Percentiles rank a stretch among this genome's conserved stretches.
Evolutionary conservation across 2,888 invertebrate genomes (phyloP).

Genomic region (Lobophora halterata): DNA sequence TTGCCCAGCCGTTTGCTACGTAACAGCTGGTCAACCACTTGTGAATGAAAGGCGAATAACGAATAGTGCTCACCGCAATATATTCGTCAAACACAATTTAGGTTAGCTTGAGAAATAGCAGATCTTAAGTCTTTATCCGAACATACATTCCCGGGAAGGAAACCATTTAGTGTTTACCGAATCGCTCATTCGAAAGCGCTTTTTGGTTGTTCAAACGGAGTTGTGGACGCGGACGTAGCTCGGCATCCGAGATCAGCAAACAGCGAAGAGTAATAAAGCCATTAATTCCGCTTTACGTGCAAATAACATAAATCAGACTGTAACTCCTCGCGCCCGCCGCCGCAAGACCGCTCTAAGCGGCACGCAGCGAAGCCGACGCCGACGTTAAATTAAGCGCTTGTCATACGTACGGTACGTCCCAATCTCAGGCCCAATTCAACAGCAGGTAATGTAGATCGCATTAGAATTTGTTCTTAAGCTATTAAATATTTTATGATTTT

Average conservation of each 20-base stretch:
- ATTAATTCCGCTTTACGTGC: conserved; percentile 79
- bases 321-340: conserved; percentile 66
- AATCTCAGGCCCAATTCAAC: conserved; percentile 45
- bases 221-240: conserved; percentile 53
- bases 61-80: conserved; percentile 8
- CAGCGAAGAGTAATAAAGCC: conserved; percentile 77
- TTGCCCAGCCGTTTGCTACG: conserved; percentile 33
- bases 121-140: conserved; percentile 26
- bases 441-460: conserved; percentile 47
- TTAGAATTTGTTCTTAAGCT: conserved; percentile 42
- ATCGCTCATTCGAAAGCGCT: conserved; percentile 57
- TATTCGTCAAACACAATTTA: conserved; percentile 28
- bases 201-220: conserved; percentile 54
- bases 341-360: conserved; percentile 64
- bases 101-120: conserved; percentile 19
- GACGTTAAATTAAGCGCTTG: conserved; percentile 66
- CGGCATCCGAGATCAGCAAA: conserved; percentile 67
- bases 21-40: conserved; percentile 16
- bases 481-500: too few relatives aligned
- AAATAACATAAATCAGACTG: conserved; percentile 79
- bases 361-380: conserved; percentile 55
- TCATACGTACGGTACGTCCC: conserved; percentile 61
- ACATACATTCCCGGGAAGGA: conserved; percentile 36
- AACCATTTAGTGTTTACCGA: conserved; percentile 53
- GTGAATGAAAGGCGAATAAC: conserved; percentile 28